Conservation (phyloP, 1,140 invertebrate species). For the Ctenoplectra terminalis region DNA sequence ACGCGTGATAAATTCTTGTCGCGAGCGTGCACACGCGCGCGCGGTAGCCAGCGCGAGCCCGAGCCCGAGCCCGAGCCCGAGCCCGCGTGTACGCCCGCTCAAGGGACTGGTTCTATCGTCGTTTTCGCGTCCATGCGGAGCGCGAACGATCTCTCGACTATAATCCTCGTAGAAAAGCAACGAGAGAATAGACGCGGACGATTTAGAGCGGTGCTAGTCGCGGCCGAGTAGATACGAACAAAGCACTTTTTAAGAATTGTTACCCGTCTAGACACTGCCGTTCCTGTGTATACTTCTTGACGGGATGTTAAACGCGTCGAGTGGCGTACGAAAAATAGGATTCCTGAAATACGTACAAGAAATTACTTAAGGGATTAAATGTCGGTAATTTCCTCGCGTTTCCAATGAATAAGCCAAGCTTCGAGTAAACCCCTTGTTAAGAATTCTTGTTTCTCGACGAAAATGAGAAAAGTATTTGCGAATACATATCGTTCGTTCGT, state of each 20-base stretch:
- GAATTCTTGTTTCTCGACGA: too few relatives aligned
- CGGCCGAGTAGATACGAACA: slow-evolving; percentile 30
- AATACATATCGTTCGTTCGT: too few relatives aligned
- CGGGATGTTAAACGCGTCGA: background rate
- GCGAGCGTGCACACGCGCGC: slow-evolving; percentile 3
- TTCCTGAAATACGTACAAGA: background rate
- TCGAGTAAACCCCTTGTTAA: too few relatives aligned
- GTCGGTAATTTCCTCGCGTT: background rate
- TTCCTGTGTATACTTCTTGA: background rate
- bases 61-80: too few relatives aligned
- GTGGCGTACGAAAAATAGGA: background rate
- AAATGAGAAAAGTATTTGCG: too few relatives aligned
- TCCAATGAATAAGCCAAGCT: too few relatives aligned
- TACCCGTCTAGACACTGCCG: slow-evolving; percentile 4
- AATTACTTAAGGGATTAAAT: background rate
- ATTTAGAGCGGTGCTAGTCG: slow-evolving; percentile 39
- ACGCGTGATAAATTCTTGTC: slow-evolving; percentile 73
- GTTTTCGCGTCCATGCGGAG: slow-evolving; percentile 35
- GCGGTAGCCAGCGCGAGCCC: background rate
- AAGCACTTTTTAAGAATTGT: slow-evolving; percentile 41
- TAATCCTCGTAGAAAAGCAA: slow-evolving; percentile 47
- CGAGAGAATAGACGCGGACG: slow-evolving; percentile 23
- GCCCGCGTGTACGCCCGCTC: slow-evolving; percentile 23
- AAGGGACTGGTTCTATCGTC: slow-evolving; percentile 9
- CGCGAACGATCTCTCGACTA: slow-evolving; percentile 51